These are phyloP conservation scores for Gallirallus australis DNA, from an alignment of 2,797 vertebrate species.

Conservation along the genomic window DNA sequence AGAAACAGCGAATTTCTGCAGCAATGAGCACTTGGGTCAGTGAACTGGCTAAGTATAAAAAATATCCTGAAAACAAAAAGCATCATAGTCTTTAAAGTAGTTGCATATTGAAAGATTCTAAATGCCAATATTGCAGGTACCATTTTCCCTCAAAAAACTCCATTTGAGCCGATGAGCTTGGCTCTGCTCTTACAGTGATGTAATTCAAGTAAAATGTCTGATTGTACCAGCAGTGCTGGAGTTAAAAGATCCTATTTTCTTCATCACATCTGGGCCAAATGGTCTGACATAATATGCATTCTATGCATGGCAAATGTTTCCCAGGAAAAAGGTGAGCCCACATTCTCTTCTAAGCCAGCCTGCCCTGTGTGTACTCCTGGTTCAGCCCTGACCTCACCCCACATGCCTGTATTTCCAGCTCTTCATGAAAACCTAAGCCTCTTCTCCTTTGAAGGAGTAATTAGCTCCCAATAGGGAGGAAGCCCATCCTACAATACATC, in stretches of 20 bases:
- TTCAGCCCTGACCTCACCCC: neutral
- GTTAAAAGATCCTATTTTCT: neutral
- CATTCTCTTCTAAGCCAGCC: neutral
- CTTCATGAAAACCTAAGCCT: neutral
- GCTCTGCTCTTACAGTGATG: neutral
- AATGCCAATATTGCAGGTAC: neutral
- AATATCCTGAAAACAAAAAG: neutral
- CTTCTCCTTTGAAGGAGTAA: constrained; percentile 23
- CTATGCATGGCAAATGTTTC: neutral
- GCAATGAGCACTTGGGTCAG: neutral
- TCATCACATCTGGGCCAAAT: neutral
- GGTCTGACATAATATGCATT: neutral
- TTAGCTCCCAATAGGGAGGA: constrained; percentile 18
- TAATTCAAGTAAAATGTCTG: neutral
- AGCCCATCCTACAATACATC: constrained; percentile 15
- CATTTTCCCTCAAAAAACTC: neutral
- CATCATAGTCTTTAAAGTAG: neutral
- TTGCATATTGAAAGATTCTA: neutral
- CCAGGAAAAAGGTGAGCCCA: neutral
- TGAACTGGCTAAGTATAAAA: neutral
- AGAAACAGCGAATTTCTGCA: neutral
- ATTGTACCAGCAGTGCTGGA: neutral
- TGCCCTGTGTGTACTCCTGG: neutral
- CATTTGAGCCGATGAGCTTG: neutral
- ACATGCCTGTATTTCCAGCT: neutral